phyloP scores from a whole-genome alignment of 2,888 invertebrate genomes.

The Volucella zonaria region DNA sequence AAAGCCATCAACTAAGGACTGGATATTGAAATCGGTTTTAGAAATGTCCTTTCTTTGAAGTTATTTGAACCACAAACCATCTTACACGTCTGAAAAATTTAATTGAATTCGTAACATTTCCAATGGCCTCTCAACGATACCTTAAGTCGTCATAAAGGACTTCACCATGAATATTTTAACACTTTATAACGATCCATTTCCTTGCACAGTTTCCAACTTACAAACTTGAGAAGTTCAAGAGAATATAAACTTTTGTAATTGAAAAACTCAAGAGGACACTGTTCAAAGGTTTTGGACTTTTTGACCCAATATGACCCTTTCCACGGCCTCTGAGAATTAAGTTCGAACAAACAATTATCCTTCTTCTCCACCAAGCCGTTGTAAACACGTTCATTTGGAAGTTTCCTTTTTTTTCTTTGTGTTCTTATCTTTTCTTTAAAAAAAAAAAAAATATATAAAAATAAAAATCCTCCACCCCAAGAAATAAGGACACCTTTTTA shows the following conservation, averaged over 20 bases:
- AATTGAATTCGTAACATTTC: too few relatives aligned
- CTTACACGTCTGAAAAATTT: too few relatives aligned
- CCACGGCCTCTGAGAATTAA: constrained; percentile 29
- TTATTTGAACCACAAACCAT: too few relatives aligned
- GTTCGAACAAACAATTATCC: constrained; percentile 42
- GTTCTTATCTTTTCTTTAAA: background rate
- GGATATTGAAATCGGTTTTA: too few relatives aligned
- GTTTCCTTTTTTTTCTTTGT: constrained; percentile 8
- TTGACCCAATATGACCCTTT: constrained; percentile 50
- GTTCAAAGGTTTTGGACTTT: constrained; percentile 37
- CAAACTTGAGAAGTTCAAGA: constrained; percentile 35
- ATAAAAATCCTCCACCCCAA: background rate
- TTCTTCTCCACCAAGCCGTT: background rate
- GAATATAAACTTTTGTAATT: constrained; percentile 55
- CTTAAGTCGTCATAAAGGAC: background rate
- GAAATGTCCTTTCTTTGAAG: too few relatives aligned
- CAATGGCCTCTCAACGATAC: too few relatives aligned
- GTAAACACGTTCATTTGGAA: constrained; percentile 17
- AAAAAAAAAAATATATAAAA: too few relatives aligned
- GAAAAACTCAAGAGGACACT: constrained; percentile 42
- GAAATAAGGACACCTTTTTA: constrained; percentile 1
- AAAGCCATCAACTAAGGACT: too few relatives aligned
- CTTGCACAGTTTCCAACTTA: constrained; percentile 15
- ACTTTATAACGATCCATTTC: constrained; percentile 26
- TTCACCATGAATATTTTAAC: constrained; percentile 4